Evolutionary conservation across 2,888 invertebrate genomes (phyloP).

Genomic region (Drosophila neoperkinsi): DNA sequence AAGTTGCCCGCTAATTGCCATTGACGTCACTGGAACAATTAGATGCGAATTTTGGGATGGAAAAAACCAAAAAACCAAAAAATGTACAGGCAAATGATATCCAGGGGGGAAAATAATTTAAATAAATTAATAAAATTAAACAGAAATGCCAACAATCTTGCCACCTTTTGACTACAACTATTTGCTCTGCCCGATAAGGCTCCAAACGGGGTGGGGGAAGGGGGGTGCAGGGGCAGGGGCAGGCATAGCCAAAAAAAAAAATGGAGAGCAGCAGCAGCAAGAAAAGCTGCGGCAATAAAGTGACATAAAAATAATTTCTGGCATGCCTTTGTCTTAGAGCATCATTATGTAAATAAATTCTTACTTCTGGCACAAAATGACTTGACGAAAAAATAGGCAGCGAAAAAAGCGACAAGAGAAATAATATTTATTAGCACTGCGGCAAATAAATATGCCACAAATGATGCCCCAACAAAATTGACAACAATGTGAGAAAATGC

Average conservation of each 20-base stretch:
- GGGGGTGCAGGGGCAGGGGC: neutral
- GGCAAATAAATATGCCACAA: slow-evolving; percentile 77
- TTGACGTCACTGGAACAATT: slow-evolving; percentile 77
- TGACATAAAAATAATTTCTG: slow-evolving; percentile 74
- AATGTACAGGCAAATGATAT: neutral
- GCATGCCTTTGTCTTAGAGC: slow-evolving; percentile 73
- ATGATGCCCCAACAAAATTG: slow-evolving; percentile 65
- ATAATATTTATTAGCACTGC: slow-evolving; percentile 70
- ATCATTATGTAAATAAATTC: slow-evolving; percentile 80
- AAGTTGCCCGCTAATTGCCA: slow-evolving; percentile 35
- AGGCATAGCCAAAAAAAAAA: slow-evolving; percentile 3
- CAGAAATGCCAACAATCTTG: slow-evolving; percentile 70
- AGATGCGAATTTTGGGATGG: slow-evolving; percentile 45
- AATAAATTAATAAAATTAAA: slow-evolving; percentile 66
- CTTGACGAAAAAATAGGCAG: slow-evolving; percentile 49
- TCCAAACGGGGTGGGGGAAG: neutral
- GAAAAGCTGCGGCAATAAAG: slow-evolving; percentile 59
- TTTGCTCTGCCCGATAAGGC: slow-evolving; percentile 54
- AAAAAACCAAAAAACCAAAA: slow-evolving; percentile 58
- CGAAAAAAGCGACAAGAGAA: slow-evolving; percentile 14
- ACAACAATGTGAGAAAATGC: slow-evolving; percentile 36
- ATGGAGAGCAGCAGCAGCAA: slow-evolving; percentile 9
- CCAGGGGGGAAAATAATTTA: slow-evolving; percentile 54
- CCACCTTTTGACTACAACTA: slow-evolving; percentile 63
- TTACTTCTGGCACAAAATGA: slow-evolving; percentile 75